These are phyloP conservation scores for Pyxicephalus adspersus DNA, from an alignment of 2,113 vertebrate species.

Conservation along the genomic window DNA sequence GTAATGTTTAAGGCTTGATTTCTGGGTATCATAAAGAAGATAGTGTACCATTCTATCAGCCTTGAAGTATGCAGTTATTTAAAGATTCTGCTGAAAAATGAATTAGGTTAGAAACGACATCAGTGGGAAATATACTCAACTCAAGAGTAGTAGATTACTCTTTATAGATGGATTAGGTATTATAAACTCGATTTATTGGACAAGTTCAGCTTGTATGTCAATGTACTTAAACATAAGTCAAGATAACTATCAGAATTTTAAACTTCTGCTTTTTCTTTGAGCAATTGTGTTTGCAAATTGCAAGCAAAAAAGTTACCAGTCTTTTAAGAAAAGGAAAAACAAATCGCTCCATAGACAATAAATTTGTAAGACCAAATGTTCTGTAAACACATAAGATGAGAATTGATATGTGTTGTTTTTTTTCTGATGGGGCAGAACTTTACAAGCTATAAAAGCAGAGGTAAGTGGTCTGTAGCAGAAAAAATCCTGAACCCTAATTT, in stretches of 20 bases:
- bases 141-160: constrained; percentile 56
- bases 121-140: constrained; percentile 57
- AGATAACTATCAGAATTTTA: constrained; percentile 53
- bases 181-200: constrained; percentile 56
- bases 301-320: constrained; percentile 4
- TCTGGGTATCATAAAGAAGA: constrained; percentile 57
- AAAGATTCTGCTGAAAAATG: constrained; percentile 57
- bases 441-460: too few relatives aligned
- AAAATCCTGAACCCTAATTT: too few relatives aligned
- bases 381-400: neutral
- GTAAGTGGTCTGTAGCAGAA: too few relatives aligned
- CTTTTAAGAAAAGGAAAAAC: neutral
- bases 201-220: constrained; percentile 54
- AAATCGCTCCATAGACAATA: neutral
- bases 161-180: constrained; percentile 57
- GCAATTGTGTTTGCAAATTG: constrained; percentile 29
- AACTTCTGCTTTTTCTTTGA: constrained; percentile 34
- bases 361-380: neutral
- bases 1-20: constrained; percentile 54
- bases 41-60: constrained; percentile 57
- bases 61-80: constrained; percentile 58
- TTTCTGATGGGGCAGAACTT: too few relatives aligned
- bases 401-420: too few relatives aligned
- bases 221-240: constrained; percentile 55
- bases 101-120: constrained; percentile 56